Evolutionary conservation across 1,140 invertebrate species (phyloP).

Genomic region (Panagrolaimus sp.): DNA sequence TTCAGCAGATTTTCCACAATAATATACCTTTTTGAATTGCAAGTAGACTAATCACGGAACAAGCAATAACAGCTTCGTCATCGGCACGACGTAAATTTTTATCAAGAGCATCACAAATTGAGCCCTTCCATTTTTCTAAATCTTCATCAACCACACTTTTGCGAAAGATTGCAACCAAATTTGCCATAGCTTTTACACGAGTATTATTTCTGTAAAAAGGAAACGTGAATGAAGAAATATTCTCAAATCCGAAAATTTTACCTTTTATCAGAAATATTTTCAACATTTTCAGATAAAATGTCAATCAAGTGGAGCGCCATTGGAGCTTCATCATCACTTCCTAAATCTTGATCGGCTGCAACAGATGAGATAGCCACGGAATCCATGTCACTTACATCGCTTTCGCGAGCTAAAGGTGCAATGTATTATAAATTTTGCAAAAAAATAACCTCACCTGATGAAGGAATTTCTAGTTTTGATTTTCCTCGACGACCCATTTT

Average conservation of each 20-base stretch:
- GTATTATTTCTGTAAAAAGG: constrained; percentile 16
- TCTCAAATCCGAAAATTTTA: not conserved
- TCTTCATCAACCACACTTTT: constrained; percentile 13
- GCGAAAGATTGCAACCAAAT: not conserved
- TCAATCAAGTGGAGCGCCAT: not conserved
- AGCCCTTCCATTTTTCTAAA: not conserved
- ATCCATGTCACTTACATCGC: not conserved
- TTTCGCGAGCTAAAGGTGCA: not conserved
- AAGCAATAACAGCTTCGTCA: not conserved
- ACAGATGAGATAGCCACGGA: not conserved
- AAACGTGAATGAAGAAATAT: not conserved
- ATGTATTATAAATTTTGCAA: not conserved
- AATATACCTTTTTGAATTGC: not conserved
- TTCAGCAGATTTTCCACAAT: too few species aligned
- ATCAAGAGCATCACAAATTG: not conserved
- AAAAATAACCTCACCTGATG: not conserved
- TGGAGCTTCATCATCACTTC: not conserved
- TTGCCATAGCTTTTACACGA: not conserved
- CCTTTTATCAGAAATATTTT: constrained; percentile 9
- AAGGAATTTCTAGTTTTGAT: not conserved
- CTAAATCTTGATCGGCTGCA: not conserved
- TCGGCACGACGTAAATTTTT: constrained; percentile 14
- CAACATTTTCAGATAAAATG: constrained; percentile 10
- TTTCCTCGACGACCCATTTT: constrained; percentile 17
- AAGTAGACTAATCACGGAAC: not conserved